Evolutionary conservation across 2,888 invertebrate genomes (phyloP).

Genomic region (Panzeria rudis): DNA sequence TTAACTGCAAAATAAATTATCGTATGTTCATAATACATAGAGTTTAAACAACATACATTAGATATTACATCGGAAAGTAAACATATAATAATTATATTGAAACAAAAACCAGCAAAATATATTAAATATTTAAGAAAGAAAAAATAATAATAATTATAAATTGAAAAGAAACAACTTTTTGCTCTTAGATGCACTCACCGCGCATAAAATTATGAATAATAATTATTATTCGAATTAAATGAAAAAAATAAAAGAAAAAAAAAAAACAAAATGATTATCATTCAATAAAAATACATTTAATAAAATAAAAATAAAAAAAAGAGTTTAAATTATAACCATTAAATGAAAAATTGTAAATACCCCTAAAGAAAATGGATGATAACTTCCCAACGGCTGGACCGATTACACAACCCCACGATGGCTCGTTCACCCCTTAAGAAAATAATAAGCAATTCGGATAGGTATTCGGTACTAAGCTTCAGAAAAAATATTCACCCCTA

Average conservation of each 20-base stretch:
- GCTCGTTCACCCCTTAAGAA: no score
- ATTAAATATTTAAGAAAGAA: conserved; percentile 64
- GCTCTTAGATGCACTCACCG: conserved; percentile 82
- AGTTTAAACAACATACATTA: conserved; percentile 64
- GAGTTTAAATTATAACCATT: not conserved
- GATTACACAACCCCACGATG: no score
- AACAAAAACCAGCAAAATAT: conserved; percentile 75
- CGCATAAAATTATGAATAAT: conserved; percentile 71
- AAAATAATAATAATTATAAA: conserved; percentile 67
- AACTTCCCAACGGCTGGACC: no score
- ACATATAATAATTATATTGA: conserved; percentile 66
- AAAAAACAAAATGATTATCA: conserved; percentile 59
- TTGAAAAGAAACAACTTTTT: conserved; percentile 77
- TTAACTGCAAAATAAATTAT: conserved; percentile 44
- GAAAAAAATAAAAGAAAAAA: conserved; percentile 36
- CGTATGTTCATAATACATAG: conserved; percentile 60
- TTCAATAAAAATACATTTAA: conserved; percentile 70
- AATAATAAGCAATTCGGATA: no score
- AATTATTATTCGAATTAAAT: conserved; percentile 65
- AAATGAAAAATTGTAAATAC: no score
- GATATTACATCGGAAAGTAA: conserved; percentile 68
- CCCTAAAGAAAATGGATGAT: no score
- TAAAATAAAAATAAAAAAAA: conserved; percentile 41
- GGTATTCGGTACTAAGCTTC: no score
- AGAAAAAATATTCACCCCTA: no score